phyloP scores from a whole-genome alignment of 2,888 invertebrate species.

The Chydorus sphaericus region DNA sequence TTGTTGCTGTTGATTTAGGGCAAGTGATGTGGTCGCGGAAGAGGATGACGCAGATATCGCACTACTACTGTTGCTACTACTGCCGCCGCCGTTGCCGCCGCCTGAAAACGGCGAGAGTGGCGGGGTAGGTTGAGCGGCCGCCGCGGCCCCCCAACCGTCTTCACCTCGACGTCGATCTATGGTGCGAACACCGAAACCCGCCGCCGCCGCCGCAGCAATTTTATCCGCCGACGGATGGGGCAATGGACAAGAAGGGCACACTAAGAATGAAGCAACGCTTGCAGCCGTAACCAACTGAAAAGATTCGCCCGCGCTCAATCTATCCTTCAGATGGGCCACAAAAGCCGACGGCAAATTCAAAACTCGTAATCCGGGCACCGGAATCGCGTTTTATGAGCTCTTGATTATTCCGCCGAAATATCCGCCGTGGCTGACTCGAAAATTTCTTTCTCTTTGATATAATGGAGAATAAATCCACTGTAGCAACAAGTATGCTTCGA shows the following conservation, averaged over 20 bases:
- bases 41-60: background rate
- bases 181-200: constrained; percentile 3
- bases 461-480: too few relatives aligned
- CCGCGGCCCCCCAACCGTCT: constrained; percentile 14
- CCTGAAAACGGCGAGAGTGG: constrained; percentile 12
- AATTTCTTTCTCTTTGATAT: too few relatives aligned
- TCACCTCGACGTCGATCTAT: constrained; percentile 15
- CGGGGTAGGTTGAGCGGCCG: constrained; percentile 14
- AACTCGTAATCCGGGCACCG: too few relatives aligned
- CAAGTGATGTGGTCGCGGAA: background rate
- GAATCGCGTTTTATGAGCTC: too few relatives aligned
- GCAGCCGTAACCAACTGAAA: too few relatives aligned
- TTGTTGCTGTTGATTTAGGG: background rate
- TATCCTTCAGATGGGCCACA: too few relatives aligned
- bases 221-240: background rate
- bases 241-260: background rate
- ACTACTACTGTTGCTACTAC: too few relatives aligned
- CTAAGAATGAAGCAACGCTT: too few relatives aligned
- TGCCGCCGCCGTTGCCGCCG: background rate
- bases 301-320: too few relatives aligned
- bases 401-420: too few relatives aligned
- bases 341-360: constrained; percentile 1
- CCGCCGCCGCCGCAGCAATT: background rate
- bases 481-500: too few relatives aligned
- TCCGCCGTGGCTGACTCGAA: too few relatives aligned